A percentile compares a stretch with the other conserved stretches of the same genome.
These are phyloP conservation scores for Steatocranus sp. DNA, from an alignment of 2,797 vertebrate species.

Conservation along the genomic window DNA sequence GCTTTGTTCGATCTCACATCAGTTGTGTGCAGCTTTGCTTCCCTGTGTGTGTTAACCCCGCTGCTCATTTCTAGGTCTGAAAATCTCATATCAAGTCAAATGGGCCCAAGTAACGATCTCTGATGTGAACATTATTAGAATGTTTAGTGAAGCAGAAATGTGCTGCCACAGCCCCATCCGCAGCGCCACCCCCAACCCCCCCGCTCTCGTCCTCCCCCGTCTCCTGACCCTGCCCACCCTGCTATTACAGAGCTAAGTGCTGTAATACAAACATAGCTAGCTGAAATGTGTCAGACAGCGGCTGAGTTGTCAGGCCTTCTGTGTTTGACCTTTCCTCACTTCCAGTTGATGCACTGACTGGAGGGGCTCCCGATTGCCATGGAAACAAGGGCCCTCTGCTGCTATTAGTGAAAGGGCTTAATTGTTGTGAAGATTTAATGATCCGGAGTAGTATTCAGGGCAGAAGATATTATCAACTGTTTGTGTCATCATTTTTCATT, in stretches of 20 bases:
- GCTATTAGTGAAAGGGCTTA: slow-evolving; percentile 94
- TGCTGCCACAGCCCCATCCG: slow-evolving; percentile 57
- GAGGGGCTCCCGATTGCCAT: slow-evolving; percentile 94
- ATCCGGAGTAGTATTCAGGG: slow-evolving; percentile 95
- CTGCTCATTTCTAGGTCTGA: slow-evolving; percentile 32
- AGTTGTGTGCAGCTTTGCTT: neutral
- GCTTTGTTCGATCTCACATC: neutral
- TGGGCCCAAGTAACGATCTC: slow-evolving; percentile 86
- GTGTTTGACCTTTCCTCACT: slow-evolving; percentile 96
- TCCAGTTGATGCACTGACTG: slow-evolving; percentile 88
- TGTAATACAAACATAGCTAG: slow-evolving; percentile 94
- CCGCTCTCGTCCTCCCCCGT: neutral
- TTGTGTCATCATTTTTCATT: slow-evolving; percentile 87
- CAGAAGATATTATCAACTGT: slow-evolving; percentile 97
- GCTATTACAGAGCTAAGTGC: slow-evolving; percentile 97
- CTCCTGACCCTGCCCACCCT: slow-evolving; percentile 80
- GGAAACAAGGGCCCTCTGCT: slow-evolving; percentile 91
- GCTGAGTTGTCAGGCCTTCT: slow-evolving; percentile 95
- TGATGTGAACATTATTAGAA: slow-evolving; percentile 95
- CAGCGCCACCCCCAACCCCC: neutral
- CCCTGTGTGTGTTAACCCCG: neutral
- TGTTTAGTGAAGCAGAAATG: slow-evolving; percentile 96
- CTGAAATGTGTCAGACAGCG: slow-evolving; percentile 96
- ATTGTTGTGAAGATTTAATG: slow-evolving; percentile 99
- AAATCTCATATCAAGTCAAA: slow-evolving; percentile 61